These are phyloP conservation scores for Mythimna vitellina DNA, from an alignment of 2,888 invertebrate species.

Conservation along the genomic window DNA sequence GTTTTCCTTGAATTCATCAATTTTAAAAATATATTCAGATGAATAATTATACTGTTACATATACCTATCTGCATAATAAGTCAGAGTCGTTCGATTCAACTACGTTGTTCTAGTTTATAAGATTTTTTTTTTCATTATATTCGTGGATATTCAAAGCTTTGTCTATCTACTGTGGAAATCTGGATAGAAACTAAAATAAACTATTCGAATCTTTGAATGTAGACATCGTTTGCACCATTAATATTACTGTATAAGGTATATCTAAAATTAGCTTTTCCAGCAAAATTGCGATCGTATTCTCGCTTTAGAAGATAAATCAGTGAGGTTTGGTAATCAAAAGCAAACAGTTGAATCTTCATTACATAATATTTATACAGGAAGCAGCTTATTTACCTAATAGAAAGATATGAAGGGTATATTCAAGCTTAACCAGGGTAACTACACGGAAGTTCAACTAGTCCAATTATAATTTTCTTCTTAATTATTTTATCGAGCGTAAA, in stretches of 20 bases:
- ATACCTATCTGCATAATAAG: background rate
- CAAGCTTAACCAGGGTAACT: constrained; percentile 21
- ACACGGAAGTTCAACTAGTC: constrained; percentile 38
- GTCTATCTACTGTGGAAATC: background rate
- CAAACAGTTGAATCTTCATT: constrained; percentile 49
- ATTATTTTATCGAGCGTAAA: constrained; percentile 11
- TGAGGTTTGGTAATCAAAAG: constrained; percentile 47
- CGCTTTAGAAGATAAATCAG: constrained; percentile 25
- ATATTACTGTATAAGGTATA: constrained; percentile 33
- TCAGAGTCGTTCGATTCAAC: background rate
- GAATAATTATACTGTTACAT: constrained; percentile 27
- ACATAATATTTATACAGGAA: constrained; percentile 47
- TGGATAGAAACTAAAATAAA: constrained; percentile 16
- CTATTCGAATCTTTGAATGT: constrained; percentile 11
- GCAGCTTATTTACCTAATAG: constrained; percentile 38
- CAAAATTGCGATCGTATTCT: constrained; percentile 29
- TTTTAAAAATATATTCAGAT: constrained; percentile 11
- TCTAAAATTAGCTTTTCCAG: constrained; percentile 38
- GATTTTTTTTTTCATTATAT: background rate
- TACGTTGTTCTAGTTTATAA: constrained; percentile 1
- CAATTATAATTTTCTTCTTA: constrained; percentile 40
- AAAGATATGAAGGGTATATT: constrained; percentile 45
- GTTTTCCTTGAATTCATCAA: constrained; percentile 19
- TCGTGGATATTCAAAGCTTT: constrained; percentile 1
- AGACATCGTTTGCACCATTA: constrained; percentile 21